phyloP scores from a whole-genome alignment of 2,888 invertebrate species.

The Gastrophysa polygoni region DNA sequence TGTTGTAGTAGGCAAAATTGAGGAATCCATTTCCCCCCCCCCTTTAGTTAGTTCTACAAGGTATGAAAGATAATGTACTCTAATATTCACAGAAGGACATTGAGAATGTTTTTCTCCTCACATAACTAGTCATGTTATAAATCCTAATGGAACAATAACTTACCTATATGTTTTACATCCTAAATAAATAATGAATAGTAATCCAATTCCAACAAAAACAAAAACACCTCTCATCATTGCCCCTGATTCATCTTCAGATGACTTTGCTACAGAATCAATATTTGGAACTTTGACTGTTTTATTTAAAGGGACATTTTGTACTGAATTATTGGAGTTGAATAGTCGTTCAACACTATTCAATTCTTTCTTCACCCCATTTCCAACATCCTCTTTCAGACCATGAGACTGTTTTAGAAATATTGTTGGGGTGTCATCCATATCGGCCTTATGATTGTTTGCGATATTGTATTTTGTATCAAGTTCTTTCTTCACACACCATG shows the following conservation, averaged over 20 bases:
- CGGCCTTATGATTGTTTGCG: too few relatives aligned
- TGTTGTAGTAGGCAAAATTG: too few relatives aligned
- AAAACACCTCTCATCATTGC: slow-evolving; percentile 42
- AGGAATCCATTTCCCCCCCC: too few relatives aligned
- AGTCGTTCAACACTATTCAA: neutral
- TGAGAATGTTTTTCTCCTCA: too few relatives aligned
- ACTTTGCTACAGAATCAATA: neutral
- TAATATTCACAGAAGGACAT: too few relatives aligned
- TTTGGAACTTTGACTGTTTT: neutral
- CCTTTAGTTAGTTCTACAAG: too few relatives aligned
- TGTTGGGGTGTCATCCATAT: too few relatives aligned
- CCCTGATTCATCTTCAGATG: slow-evolving; percentile 39
- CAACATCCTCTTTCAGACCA: too few relatives aligned
- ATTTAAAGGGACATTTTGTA: slow-evolving; percentile 3
- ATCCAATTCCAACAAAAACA: slow-evolving; percentile 42
- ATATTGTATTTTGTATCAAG: too few relatives aligned
- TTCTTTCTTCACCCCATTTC: slow-evolving; percentile 3
- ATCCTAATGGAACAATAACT: slow-evolving; percentile 11
- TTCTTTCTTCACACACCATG: neutral
- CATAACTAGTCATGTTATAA: too few relatives aligned
- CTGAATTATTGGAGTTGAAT: neutral
- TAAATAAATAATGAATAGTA: slow-evolving; percentile 46
- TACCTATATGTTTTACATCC: slow-evolving; percentile 47
- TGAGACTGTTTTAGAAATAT: too few relatives aligned
- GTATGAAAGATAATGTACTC: too few relatives aligned